These are phyloP conservation scores for Ormyrus rosae DNA, from an alignment of 2,888 invertebrate genomes.

Conservation along the genomic window DNA sequence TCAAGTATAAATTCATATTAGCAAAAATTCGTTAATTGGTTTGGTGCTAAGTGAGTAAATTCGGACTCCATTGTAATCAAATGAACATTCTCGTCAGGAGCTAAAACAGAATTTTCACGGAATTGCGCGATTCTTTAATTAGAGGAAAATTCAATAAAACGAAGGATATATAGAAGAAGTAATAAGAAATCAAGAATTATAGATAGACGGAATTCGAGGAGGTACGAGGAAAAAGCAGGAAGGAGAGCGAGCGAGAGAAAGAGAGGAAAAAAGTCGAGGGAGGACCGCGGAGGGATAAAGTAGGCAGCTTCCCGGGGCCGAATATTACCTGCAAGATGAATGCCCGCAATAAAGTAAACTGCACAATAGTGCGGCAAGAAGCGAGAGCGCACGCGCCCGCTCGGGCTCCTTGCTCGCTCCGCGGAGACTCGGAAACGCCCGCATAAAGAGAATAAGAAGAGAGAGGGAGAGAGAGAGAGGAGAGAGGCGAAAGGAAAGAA, in stretches of 20 bases:
- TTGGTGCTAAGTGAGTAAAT: no score
- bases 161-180: not conserved
- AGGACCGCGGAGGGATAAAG: conserved; percentile 36
- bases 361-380: conserved; percentile 63
- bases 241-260: not conserved
- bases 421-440: conserved; percentile 31
- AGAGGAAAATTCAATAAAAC: not conserved
- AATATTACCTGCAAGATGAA: conserved; percentile 69
- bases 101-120: no score
- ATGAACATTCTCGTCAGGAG: no score
- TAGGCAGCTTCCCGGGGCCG: conserved; percentile 56
- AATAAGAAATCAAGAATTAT: not conserved
- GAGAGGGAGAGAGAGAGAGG: not conserved
- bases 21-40: no score
- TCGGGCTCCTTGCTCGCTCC: not conserved
- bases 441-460: conserved; percentile 32
- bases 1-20: no score
- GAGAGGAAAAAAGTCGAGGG: conserved; percentile 10
- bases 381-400: conserved; percentile 7
- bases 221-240: not conserved
- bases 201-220: not conserved
- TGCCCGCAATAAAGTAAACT: conserved; percentile 69
- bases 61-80: no score
- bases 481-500: not conserved
- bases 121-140: no score